These are phyloP conservation scores for Alviniconcha marisindica DNA, from an alignment of 1,140 invertebrate species.

Conservation along the genomic window DNA sequence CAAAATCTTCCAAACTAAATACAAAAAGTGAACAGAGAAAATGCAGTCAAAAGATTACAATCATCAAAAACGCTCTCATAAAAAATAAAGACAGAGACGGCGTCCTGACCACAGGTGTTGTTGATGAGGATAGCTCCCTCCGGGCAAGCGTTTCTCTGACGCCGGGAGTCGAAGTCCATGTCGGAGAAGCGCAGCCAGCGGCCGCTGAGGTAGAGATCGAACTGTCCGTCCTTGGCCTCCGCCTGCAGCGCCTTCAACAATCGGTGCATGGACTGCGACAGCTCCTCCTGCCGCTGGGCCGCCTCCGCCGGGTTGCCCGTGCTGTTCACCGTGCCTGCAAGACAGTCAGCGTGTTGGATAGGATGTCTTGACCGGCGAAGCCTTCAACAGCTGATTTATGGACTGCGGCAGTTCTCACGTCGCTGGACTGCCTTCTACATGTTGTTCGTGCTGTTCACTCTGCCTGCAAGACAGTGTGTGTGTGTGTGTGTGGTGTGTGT, in stretches of 20 bases:
- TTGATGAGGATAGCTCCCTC: constrained; percentile 73
- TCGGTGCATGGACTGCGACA: constrained; percentile 62
- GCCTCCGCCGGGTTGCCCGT: constrained; percentile 45
- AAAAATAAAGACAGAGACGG: too few species aligned
- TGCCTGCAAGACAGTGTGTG: too few species aligned
- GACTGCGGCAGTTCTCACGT: too few species aligned
- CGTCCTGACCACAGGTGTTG: constrained; percentile 74
- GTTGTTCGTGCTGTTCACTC: too few species aligned
- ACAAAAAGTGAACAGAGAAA: too few species aligned
- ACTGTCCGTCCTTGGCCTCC: constrained; percentile 69
- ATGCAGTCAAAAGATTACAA: too few species aligned
- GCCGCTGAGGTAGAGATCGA: constrained; percentile 71
- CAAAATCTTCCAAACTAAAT: too few species aligned
- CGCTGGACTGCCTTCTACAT: too few species aligned
- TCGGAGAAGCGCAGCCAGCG: constrained; percentile 64
- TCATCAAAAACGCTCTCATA: too few species aligned
- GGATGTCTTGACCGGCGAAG: too few species aligned
- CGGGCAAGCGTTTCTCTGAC: constrained; percentile 73
- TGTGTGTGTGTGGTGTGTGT: too few species aligned
- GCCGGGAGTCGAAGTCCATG: constrained; percentile 62
- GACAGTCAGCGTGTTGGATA: not conserved
- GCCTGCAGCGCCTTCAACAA: constrained; percentile 65
- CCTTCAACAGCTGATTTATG: too few species aligned
- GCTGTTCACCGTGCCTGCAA: constrained; percentile 52
- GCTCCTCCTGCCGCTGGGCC: constrained; percentile 51